phyloP scores from a whole-genome alignment of 2,797 vertebrate species.

The Falco naumanni region DNA sequence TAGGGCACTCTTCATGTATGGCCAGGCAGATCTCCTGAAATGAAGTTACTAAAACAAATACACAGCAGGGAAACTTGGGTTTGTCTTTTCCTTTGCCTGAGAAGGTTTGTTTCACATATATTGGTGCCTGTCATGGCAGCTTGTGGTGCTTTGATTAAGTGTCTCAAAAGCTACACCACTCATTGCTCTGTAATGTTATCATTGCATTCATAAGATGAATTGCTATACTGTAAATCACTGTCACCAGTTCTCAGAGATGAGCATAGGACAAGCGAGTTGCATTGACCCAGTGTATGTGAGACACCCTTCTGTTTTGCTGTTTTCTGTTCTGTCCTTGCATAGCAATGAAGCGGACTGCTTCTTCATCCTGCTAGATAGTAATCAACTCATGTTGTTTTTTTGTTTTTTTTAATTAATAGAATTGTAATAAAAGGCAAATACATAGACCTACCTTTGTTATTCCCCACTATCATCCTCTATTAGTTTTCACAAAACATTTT shows the following conservation, averaged over 20 bases:
- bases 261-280: background rate
- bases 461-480: slow-evolving; percentile 72
- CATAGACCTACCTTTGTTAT: slow-evolving; percentile 74
- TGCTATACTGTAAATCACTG: slow-evolving; percentile 8
- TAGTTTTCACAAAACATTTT: slow-evolving; percentile 74
- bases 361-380: background rate
- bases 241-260: background rate
- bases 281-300: background rate
- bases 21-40: slow-evolving; percentile 14
- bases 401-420: background rate
- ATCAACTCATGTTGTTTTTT: background rate
- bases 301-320: background rate
- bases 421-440: slow-evolving; percentile 21
- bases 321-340: background rate
- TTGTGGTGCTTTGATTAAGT: background rate
- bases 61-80: background rate
- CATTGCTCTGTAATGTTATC: background rate
- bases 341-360: background rate
- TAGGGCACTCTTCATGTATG: background rate
- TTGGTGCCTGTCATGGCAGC: background rate
- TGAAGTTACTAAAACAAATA: background rate
- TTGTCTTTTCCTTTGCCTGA: background rate
- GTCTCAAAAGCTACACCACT: background rate
- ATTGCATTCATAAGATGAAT: background rate
- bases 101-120: background rate